Percentiles rank a stretch among this genome's conserved stretches.
phyloP scores from a whole-genome alignment of 2,113 vertebrate species.

The Indicator indicator region DNA sequence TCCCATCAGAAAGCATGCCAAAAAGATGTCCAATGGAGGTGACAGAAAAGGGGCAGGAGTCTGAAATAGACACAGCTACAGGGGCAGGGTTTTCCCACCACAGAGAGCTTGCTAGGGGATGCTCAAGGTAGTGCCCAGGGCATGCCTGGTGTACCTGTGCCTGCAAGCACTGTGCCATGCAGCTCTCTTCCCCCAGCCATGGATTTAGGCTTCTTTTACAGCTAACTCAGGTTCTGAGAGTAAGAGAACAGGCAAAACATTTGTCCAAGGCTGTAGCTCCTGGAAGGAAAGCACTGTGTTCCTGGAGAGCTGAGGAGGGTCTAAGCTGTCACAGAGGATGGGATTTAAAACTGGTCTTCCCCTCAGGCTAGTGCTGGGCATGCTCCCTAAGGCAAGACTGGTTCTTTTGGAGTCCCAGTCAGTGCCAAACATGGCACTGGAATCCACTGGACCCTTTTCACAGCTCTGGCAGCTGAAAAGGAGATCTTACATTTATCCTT shows the following conservation, averaged over 20 bases:
- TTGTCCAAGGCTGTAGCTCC: not conserved
- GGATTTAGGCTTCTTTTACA: not conserved
- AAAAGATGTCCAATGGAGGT: rapidly evolving
- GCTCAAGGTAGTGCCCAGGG: not conserved
- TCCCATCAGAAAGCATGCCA: not conserved
- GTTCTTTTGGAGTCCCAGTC: not conserved
- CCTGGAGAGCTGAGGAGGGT: not conserved
- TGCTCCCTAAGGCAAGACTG: not conserved
- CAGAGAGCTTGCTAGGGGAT: not conserved
- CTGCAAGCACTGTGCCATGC: not conserved
- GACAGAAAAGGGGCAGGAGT: not conserved
- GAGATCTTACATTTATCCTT: not conserved
- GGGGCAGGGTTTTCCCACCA: not conserved
- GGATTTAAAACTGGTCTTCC: not conserved
- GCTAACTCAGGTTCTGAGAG: not conserved
- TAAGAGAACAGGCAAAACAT: not conserved
- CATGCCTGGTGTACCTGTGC: not conserved
- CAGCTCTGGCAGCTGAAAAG: not conserved
- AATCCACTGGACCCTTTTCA: not conserved
- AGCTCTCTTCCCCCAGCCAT: not conserved
- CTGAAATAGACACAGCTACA: not conserved
- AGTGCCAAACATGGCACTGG: not conserved
- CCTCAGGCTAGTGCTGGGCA: not conserved
- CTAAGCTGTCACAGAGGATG: not conserved
- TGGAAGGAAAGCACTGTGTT: not conserved